A percentile compares a stretch with the other conserved stretches of the same genome.
These are phyloP conservation scores for Exaiptasia diaphana DNA, from an alignment of 64 coral and sea anemone species.

Conservation along the genomic window DNA sequence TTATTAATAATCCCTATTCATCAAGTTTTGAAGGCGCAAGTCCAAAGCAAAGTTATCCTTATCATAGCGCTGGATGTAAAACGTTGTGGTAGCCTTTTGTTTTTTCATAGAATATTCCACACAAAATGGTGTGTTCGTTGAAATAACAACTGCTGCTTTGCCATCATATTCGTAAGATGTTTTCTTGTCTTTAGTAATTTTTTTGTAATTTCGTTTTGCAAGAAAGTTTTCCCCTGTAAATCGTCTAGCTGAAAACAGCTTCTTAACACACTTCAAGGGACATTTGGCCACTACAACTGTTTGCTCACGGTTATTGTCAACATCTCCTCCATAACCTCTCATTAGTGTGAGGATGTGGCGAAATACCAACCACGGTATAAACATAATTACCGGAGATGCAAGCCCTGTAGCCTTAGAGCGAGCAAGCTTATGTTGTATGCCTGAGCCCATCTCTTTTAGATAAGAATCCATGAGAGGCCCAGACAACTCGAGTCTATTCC, in stretches of 20 bases:
- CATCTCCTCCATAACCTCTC: background rate
- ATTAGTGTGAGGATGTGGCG: slow-evolving; percentile 23
- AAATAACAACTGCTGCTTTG: slow-evolving; percentile 8
- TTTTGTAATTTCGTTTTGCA: background rate
- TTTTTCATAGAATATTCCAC: slow-evolving; percentile 19
- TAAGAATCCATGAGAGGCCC: slow-evolving; percentile 52
- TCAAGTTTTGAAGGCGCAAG: slow-evolving; percentile 3
- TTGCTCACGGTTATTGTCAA: background rate
- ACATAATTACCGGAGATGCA: slow-evolving; percentile 20
- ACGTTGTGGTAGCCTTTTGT: background rate
- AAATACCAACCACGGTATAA: slow-evolving; percentile 51
- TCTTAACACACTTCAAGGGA: background rate
- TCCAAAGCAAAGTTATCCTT: slow-evolving; percentile 22
- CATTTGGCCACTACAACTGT: background rate
- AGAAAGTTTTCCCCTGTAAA: slow-evolving; percentile 17
- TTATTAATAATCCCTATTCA: no score
- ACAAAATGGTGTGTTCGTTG: background rate
- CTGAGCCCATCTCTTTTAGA: slow-evolving; percentile 35
- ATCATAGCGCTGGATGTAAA: slow-evolving; percentile 12
- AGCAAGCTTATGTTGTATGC: slow-evolving; percentile 17
- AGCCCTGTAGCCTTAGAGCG: slow-evolving; percentile 39
- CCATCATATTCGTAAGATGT: background rate
- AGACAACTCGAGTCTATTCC: slow-evolving; percentile 46
- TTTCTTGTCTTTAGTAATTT: background rate
- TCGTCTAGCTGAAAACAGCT: slow-evolving; percentile 15